Conservation (phyloP, 2,888 invertebrate genomes). For the Prosapia bicincta region DNA sequence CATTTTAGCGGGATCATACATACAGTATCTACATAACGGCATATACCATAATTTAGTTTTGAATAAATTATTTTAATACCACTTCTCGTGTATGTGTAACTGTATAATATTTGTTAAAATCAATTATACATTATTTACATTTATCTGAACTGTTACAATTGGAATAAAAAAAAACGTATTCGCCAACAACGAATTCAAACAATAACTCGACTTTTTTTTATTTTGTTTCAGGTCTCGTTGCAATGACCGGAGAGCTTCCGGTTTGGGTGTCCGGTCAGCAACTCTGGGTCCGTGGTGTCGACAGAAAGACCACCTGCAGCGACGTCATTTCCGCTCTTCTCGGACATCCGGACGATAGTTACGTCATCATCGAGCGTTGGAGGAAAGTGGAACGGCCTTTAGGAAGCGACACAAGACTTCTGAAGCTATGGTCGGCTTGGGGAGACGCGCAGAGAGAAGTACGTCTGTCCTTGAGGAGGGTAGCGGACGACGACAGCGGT, state of each 20-base stretch:
- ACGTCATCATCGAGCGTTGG: slow-evolving; percentile 75
- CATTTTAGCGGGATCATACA: too few species aligned
- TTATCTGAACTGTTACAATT: too few species aligned
- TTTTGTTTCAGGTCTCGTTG: not conserved
- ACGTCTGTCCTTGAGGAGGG: slow-evolving; percentile 48
- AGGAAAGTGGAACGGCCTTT: slow-evolving; percentile 71
- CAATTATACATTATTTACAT: too few species aligned
- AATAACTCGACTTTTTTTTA: not conserved
- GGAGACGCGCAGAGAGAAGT: slow-evolving; percentile 65
- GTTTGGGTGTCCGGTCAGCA: slow-evolving; percentile 73
- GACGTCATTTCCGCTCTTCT: slow-evolving; percentile 73
- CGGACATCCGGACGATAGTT: slow-evolving; percentile 52
- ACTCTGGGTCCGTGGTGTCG: slow-evolving; percentile 76
- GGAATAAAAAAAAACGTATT: too few species aligned
- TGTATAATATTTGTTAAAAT: too few species aligned
- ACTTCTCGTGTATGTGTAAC: too few species aligned
- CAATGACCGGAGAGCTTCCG: slow-evolving; percentile 54
- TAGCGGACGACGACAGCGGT: slow-evolving; percentile 43
- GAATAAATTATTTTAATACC: too few species aligned
- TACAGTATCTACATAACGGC: too few species aligned
- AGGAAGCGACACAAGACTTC: slow-evolving; percentile 66
- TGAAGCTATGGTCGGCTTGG: slow-evolving; percentile 80
- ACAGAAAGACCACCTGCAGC: slow-evolving; percentile 71
- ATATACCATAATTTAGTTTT: too few species aligned
- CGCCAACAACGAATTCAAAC: too few species aligned